Evolutionary conservation across 2,113 vertebrate species (phyloP).

Genomic region (Mirza zaza): DNA sequence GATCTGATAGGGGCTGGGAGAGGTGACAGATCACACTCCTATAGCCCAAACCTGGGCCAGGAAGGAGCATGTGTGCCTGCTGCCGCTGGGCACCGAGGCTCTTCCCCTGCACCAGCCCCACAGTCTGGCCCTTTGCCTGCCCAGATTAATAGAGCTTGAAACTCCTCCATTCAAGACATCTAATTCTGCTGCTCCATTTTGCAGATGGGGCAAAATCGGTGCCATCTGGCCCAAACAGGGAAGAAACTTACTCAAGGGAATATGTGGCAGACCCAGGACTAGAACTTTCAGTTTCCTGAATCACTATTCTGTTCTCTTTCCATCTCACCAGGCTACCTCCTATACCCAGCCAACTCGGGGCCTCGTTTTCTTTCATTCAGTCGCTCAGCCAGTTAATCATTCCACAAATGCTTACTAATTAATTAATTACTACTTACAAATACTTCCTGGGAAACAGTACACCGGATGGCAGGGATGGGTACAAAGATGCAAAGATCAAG

Average conservation of each 20-base stretch:
- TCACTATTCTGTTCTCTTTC: background rate
- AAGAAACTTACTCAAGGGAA: background rate
- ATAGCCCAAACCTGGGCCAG: constrained; percentile 45
- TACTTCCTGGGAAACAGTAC: background rate
- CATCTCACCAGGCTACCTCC: background rate
- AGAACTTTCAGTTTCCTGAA: background rate
- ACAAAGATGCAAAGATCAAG: background rate
- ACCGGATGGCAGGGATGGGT: background rate
- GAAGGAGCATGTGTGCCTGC: background rate
- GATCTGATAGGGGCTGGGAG: background rate
- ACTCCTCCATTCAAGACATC: background rate
- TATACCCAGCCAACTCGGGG: background rate
- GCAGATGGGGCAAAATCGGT: background rate
- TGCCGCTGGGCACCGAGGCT: background rate
- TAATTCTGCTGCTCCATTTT: background rate
- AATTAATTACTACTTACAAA: background rate
- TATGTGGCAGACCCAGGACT: background rate
- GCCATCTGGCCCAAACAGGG: background rate
- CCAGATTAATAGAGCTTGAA: background rate
- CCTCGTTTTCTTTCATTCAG: background rate
- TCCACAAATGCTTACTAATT: background rate
- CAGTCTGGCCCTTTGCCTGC: background rate
- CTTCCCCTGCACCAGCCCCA: too few species aligned
- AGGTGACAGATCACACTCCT: background rate
- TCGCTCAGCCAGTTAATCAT: background rate